Evolutionary conservation across 2,888 invertebrate species (phyloP), one percentile per base, ranked within the genome.

Genomic region (Temnothorax unifasciatus): DNA sequence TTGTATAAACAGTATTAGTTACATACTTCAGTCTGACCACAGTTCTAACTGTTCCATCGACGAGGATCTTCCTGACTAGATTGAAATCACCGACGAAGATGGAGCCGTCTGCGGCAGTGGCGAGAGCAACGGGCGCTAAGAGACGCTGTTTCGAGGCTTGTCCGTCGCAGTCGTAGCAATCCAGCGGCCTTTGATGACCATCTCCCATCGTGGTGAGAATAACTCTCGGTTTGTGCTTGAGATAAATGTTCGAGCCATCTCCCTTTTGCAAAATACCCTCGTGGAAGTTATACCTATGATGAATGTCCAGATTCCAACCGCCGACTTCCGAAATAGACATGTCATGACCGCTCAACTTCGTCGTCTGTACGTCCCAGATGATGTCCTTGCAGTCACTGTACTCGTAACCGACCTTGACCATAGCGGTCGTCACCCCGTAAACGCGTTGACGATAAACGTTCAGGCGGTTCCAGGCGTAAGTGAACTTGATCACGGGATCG

Each of bases 191-290:
- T 93, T 98, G 98, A 89, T 98, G 97, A 0, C 98, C 98, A 93
- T 98, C 98, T 13, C 99, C 99, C 97, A 99, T 97, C 0, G 98
- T 97, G 2, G 99, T 98, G 68, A 98, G 96, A 87, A 99, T 98
- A 18, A 99, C 97, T 63, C 98, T 96, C 0, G 99, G 99, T 93
- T 98, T 98, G 94, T 99, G 98, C 91, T 98, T 98, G 92, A 99
- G 95, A 94, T 99, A 99, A 85, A 99, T 98, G 92, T 99, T 99
- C 0, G 99, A 98, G 15, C 99, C 99, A 92, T 99, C 99, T 44
- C 99, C 99, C 94, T 99, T 99, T 95, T 99, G 99, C 0, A 99
- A 96, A 86, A 99, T 99, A 47, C 99, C 99, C 96, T 99, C 99
- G 93, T 99, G 99, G 96, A 98, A 99, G 95, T 99, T 99, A 95